These are phyloP conservation scores for Nesogale talazaci DNA, from an alignment of 2,113 vertebrate genomes.

Conservation along the genomic window DNA sequence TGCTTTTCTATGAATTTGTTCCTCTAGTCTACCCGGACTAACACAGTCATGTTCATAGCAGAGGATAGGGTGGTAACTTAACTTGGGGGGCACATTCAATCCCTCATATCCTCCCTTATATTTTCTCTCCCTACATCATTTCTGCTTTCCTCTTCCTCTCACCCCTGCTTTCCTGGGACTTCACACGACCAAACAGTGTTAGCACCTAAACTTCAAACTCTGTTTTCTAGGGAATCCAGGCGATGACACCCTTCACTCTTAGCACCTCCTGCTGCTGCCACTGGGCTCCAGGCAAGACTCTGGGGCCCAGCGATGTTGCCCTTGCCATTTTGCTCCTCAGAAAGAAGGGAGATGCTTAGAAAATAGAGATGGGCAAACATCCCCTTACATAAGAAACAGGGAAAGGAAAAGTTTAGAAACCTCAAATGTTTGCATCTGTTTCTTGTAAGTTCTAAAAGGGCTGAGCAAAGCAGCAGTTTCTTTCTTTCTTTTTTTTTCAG, in stretches of 20 bases:
- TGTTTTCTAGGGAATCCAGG: neutral
- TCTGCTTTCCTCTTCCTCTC: constrained; percentile 11
- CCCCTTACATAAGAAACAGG: neutral
- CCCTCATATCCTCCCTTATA: neutral
- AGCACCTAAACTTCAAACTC: neutral
- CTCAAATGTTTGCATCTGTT: neutral
- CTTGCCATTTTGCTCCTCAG: neutral
- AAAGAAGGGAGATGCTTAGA: neutral
- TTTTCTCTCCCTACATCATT: neutral
- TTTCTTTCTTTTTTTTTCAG: no score
- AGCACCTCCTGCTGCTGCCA: neutral
- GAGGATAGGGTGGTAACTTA: neutral
- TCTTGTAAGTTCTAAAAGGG: neutral
- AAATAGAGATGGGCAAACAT: neutral
- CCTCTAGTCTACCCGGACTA: no score
- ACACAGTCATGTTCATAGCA: neutral
- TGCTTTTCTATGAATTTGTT: no score
- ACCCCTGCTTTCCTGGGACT: neutral
- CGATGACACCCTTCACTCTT: constrained; percentile 4
- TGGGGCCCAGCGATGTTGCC: rapidly evolving
- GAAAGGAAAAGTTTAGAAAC: constrained; percentile 7
- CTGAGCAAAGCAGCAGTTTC: no score
- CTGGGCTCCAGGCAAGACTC: neutral
- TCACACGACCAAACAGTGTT: neutral
- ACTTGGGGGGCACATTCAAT: neutral